Evolutionary conservation across 2,113 vertebrate genomes (phyloP).

Genomic region (Nothocercus julius): DNA sequence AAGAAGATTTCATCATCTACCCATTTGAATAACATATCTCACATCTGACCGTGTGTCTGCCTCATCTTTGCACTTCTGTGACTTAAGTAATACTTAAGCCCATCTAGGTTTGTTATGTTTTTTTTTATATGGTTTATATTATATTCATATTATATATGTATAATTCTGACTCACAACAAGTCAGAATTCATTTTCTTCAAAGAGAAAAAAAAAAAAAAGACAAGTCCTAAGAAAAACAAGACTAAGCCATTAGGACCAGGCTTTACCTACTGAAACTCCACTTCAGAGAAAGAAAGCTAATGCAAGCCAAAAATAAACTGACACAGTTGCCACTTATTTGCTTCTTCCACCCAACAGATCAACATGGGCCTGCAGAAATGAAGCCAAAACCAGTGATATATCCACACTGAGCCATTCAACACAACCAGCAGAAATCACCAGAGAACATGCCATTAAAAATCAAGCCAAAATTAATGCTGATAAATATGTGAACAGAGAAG

Average conservation of each 20-base stretch:
- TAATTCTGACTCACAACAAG: background rate
- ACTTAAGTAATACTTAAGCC: background rate
- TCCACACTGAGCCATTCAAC: background rate
- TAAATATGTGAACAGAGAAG: constrained; percentile 63
- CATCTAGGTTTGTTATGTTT: background rate
- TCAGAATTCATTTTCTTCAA: background rate
- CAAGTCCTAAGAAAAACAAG: background rate
- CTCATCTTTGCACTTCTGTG: background rate
- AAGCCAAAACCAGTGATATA: background rate
- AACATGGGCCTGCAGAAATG: background rate
- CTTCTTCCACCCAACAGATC: background rate
- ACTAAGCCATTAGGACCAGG: background rate
- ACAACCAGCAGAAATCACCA: constrained; percentile 14
- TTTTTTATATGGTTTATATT: too few species aligned
- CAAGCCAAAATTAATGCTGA: constrained; percentile 57
- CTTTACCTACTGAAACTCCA: background rate
- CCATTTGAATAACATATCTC: background rate
- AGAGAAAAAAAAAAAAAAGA: background rate
- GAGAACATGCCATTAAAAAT: constrained; percentile 6
- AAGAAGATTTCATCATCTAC: background rate
- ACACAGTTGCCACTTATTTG: background rate
- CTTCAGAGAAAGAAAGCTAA: background rate
- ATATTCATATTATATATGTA: too few species aligned
- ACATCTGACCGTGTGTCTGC: background rate
- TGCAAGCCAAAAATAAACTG: constrained; percentile 1